Evolutionary conservation across 2,113 vertebrate species (phyloP).

Genomic region (Chrysemys picta): DNA sequence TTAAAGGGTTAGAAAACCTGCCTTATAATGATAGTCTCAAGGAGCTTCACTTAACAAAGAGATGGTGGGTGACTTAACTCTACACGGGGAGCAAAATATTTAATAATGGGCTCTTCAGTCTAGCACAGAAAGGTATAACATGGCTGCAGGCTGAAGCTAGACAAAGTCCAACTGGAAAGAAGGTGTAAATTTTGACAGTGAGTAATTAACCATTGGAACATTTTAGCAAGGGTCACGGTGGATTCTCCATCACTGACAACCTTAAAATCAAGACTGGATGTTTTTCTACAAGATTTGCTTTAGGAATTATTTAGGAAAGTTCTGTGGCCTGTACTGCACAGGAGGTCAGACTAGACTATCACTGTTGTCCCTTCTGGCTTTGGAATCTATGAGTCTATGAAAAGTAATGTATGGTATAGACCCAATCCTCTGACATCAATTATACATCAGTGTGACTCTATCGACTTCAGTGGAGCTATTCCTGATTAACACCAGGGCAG

Average conservation of each 20-base stretch:
- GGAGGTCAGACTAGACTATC: not conserved
- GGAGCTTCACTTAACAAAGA: not conserved
- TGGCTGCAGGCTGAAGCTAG: not conserved
- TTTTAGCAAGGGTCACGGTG: not conserved
- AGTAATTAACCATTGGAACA: not conserved
- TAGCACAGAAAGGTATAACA: not conserved
- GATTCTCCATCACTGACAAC: not conserved
- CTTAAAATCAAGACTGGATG: not conserved
- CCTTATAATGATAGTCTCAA: not conserved
- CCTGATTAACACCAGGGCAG: constrained; percentile 31
- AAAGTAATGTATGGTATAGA: not conserved
- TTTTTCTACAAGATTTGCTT: not conserved
- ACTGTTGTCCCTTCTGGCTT: not conserved
- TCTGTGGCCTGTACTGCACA: not conserved
- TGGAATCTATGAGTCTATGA: not conserved
- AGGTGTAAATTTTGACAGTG: not conserved
- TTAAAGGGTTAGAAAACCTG: not conserved
- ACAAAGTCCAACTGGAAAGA: not conserved
- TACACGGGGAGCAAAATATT: not conserved
- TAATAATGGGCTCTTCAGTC: not conserved
- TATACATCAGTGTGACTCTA: not conserved
- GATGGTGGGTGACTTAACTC: not conserved
- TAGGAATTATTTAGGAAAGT: not conserved
- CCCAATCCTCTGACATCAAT: not conserved
- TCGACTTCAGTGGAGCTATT: not conserved